Evolutionary conservation across 2,888 invertebrate species (phyloP).

Genomic region (Seira musarum): DNA sequence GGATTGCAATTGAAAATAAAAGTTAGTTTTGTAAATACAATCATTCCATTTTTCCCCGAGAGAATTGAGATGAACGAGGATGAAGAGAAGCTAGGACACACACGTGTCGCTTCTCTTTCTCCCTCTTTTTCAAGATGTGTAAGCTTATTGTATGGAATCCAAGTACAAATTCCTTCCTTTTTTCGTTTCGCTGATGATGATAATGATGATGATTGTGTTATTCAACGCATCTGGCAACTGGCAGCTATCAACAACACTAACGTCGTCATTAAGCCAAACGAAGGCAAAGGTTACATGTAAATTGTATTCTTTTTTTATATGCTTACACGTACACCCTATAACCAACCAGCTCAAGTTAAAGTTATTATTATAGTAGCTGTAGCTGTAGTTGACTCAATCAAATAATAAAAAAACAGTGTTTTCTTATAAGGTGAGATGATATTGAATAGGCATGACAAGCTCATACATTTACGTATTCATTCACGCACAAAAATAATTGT

Average conservation of each 20-base stretch:
- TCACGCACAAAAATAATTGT: constrained; percentile 16
- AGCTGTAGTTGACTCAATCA: neutral
- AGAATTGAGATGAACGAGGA: neutral
- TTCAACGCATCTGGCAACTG: constrained; percentile 19
- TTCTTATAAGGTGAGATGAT: neutral
- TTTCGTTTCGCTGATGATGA: constrained; percentile 1
- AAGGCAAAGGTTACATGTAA: constrained; percentile 10
- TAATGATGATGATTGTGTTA: neutral
- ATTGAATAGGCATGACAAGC: neutral
- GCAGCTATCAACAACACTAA: constrained; percentile 15
- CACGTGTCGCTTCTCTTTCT: constrained; percentile 49
- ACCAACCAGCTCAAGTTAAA: neutral
- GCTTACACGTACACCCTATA: neutral
- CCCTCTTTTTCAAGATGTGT: neutral
- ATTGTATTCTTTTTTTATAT: neutral
- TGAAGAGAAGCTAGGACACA: constrained; percentile 49
- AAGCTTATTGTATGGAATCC: neutral
- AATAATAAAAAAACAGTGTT: neutral
- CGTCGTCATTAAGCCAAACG: constrained; percentile 1
- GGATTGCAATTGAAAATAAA: constrained; percentile 46
- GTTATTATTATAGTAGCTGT: neutral
- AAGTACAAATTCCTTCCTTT: neutral
- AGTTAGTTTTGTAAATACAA: constrained; percentile 12
- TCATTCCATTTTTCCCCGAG: too few relatives aligned
- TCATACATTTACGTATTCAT: neutral